phyloP scores from a whole-genome alignment of 1,140 invertebrate genomes.

The Megathymus violae region DNA sequence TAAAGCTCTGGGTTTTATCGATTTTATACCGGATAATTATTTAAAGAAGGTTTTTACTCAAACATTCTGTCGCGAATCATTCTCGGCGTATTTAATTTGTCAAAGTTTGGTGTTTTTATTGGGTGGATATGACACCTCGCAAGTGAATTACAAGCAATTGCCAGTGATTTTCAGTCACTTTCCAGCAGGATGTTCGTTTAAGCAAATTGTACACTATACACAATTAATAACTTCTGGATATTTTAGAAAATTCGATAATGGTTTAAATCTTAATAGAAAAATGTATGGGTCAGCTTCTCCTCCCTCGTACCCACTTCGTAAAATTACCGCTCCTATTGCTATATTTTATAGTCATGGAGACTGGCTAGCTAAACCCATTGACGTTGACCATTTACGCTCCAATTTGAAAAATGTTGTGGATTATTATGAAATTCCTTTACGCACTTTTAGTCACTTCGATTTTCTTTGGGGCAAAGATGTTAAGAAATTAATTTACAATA shows the following conservation, averaged over 20 bases:
- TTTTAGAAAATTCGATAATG: slow-evolving; percentile 77
- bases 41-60: not conserved
- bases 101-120: slow-evolving; percentile 36
- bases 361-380: not conserved
- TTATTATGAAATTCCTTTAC: too few species aligned
- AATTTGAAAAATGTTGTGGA: too few species aligned
- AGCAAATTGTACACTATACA: slow-evolving; percentile 89
- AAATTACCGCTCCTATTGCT: not conserved
- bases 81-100: not conserved
- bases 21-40: not conserved
- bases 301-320: slow-evolving; percentile 84
- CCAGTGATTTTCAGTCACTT: slow-evolving; percentile 89
- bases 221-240: slow-evolving; percentile 82
- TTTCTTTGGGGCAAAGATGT: too few species aligned
- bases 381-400: too few species aligned
- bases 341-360: not conserved
- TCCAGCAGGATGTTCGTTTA: slow-evolving; percentile 90
- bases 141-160: too few species aligned
- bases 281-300: slow-evolving; percentile 79
- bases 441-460: too few species aligned
- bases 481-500: too few species aligned
- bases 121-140: slow-evolving; percentile 46
- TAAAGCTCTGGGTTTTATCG: not conserved
- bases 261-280: slow-evolving; percentile 61
- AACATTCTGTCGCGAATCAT: slow-evolving; percentile 1